Conservation (phyloP, 2,888 invertebrate genomes). For the Mesorhabditis spiculigera region DNA sequence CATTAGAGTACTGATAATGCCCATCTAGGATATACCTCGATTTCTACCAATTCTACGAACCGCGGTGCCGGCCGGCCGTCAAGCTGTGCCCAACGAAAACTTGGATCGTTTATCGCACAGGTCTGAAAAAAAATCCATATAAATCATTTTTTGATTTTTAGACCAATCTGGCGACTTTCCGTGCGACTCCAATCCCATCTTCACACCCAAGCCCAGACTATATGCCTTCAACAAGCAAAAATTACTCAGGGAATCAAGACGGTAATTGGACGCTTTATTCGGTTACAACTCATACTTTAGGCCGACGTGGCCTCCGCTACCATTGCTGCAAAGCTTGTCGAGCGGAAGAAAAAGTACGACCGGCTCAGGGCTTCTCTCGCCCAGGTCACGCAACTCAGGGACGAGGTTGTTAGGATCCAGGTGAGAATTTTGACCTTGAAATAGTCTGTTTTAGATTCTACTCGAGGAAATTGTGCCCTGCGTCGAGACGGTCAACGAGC, state of each 20-base stretch:
- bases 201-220: slow-evolving; percentile 20
- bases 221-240: slow-evolving; percentile 33
- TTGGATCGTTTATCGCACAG: neutral
- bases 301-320: neutral
- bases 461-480: slow-evolving; percentile 41
- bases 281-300: neutral
- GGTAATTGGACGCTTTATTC: neutral
- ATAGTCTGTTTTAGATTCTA: slow-evolving; percentile 23
- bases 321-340: neutral
- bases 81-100: neutral
- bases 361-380: slow-evolving; percentile 14
- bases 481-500: slow-evolving; percentile 43
- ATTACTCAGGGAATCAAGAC: neutral
- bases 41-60: slow-evolving; percentile 39
- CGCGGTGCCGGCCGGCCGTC: slow-evolving; percentile 12
- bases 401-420: slow-evolving; percentile 28
- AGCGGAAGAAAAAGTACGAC: slow-evolving; percentile 2
- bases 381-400: slow-evolving; percentile 20
- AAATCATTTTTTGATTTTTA: slow-evolving; percentile 21
- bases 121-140: slow-evolving; percentile 9
- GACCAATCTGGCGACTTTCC: slow-evolving; percentile 15
- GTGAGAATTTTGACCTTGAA: slow-evolving; percentile 12
- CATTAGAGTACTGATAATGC: neutral
- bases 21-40: slow-evolving; percentile 34
- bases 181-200: neutral